Evolutionary conservation across 2,797 vertebrate genomes (phyloP), one percentile per base, ranked within the genome.

Genomic region (Lutjanus argentimaculatus): DNA sequence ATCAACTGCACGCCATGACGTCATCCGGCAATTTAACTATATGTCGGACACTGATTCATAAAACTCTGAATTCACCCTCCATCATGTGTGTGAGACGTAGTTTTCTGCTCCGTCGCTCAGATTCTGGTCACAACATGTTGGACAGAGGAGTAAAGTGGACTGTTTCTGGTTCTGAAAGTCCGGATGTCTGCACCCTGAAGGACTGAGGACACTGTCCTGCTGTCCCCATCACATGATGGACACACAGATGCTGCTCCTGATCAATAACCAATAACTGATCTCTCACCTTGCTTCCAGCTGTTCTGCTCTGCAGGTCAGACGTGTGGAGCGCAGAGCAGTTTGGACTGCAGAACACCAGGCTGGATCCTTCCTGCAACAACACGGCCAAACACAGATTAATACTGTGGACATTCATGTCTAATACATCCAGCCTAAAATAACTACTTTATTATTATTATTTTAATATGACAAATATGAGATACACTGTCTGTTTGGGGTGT

Each of bases 341-440:
- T 74, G 97, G 96, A 90, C 98, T 99, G 89, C 99, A 99, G 92
- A 99, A 99, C 48, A 98, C 95, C 48, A 96, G 79, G 75, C 95
- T 95, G 86, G 95, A 91, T 51, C 93, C 94, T 61, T 97, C 97
- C 91, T 96, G 93, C 2, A 75, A 0, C 42, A 43, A 43, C 1
- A 43, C 2, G 25, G 25, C 25, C 25, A 4, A 30, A 30, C 25
- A 30, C 25, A 30, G 4, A 30, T 30, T 30, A 30, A 30, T 2
- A 30, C 25, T n/a, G n/a, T 30, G 25, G 25, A 30, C 2, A 30
- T 30, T 30, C 4, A 30, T 30, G 2, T 30, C 25, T 30, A 30
- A 30, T 30, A 30, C 25, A 30, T 30, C 25, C 25, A 4, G 25
- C 2, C 2, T 30, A 30, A 30, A 30, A 30, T n/a, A n/a, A n/a